phyloP scores from a whole-genome alignment of 2,113 vertebrate genomes.

The Gavialis gangeticus region DNA sequence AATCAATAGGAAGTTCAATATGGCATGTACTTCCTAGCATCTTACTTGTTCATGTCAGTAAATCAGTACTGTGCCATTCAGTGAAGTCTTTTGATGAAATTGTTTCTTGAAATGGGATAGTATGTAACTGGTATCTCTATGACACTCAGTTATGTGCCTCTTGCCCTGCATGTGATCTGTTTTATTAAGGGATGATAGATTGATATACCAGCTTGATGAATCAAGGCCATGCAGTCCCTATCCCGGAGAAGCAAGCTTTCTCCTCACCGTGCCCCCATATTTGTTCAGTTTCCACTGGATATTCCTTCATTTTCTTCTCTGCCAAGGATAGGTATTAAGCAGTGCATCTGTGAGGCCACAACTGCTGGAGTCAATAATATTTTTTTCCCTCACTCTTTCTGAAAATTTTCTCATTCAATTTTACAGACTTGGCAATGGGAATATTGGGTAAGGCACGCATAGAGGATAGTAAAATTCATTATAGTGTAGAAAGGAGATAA shows the following conservation, averaged over 20 bases:
- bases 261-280: background rate
- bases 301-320: background rate
- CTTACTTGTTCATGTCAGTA: background rate
- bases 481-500: background rate
- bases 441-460: background rate
- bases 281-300: background rate
- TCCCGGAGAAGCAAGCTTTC: background rate
- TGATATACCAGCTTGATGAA: background rate
- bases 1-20: background rate
- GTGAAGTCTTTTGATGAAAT: background rate
- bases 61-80: background rate
- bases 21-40: background rate
- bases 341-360: background rate
- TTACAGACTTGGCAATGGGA: background rate
- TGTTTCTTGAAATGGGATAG: background rate
- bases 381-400: background rate
- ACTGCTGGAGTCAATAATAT: background rate
- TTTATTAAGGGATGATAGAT: background rate
- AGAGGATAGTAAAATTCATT: too few relatives aligned
- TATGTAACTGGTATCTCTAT: background rate
- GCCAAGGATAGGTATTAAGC: rapidly evolving
- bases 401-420: background rate
- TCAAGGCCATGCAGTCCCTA: background rate
- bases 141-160: rapidly evolving
- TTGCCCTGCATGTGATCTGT: background rate